phyloP scores from a whole-genome alignment of 2,113 vertebrate genomes.

The Cyanoderma ruficeps region DNA sequence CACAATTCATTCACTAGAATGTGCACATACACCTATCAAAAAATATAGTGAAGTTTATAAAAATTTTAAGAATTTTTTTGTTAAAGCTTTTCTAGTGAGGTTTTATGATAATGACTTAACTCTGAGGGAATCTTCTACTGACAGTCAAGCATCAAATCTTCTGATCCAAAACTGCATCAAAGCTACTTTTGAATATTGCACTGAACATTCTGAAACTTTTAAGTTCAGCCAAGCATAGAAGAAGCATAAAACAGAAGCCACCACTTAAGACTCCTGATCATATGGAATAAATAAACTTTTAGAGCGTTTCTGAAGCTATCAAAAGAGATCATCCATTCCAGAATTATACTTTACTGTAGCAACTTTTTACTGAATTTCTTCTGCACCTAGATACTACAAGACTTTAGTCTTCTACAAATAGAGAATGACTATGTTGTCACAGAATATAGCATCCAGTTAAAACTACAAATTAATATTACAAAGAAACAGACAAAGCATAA shows the following conservation, averaged over 20 bases:
- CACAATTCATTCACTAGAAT: not conserved
- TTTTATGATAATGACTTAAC: not conserved
- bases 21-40: not conserved
- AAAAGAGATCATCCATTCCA: not conserved
- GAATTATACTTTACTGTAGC: not conserved
- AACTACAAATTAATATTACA: not conserved
- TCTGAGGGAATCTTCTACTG: slow-evolving; percentile 27
- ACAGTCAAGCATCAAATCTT: slow-evolving; percentile 23
- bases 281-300: slow-evolving; percentile 7
- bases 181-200: slow-evolving; percentile 2
- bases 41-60: not conserved
- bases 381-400: not conserved
- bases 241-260: not conserved
- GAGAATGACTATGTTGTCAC: not conserved
- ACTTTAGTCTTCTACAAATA: not conserved
- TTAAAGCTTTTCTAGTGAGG: not conserved
- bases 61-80: not conserved
- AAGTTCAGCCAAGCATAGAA: slow-evolving; percentile 24
- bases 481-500: not conserved
- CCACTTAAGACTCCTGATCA: not conserved
- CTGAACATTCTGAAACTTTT: not conserved
- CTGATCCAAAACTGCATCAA: slow-evolving; percentile 32
- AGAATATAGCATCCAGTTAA: not conserved
- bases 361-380: not conserved
- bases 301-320: not conserved